phyloP scores from a whole-genome alignment of 2,888 invertebrate genomes.

The Tetropium fuscum region DNA sequence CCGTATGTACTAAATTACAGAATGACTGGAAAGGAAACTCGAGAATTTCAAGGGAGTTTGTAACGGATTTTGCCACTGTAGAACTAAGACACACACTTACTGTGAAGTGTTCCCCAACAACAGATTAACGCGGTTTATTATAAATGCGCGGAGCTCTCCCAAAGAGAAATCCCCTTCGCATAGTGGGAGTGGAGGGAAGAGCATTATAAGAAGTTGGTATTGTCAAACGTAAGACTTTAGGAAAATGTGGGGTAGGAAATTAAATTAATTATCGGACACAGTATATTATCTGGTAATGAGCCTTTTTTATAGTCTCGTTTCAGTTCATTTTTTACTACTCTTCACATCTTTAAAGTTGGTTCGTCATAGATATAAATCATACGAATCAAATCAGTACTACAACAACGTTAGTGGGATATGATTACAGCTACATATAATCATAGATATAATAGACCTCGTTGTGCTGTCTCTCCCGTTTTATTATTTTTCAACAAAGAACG shows the following conservation, averaged over 20 bases:
- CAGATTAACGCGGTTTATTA: slow-evolving; percentile 47
- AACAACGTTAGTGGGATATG: too few relatives aligned
- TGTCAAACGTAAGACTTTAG: slow-evolving; percentile 13
- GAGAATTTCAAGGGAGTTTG: slow-evolving; percentile 9
- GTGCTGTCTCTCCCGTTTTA: too few relatives aligned
- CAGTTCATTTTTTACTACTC: too few relatives aligned
- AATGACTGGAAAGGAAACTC: slow-evolving; percentile 12
- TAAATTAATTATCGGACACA: neutral
- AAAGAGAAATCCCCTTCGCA: slow-evolving; percentile 28
- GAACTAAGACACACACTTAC: slow-evolving; percentile 30
- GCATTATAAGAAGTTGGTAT: slow-evolving; percentile 3
- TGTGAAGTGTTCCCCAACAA: slow-evolving; percentile 40
- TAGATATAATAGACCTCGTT: too few relatives aligned
- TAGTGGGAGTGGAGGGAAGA: slow-evolving; percentile 1
- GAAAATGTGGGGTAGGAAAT: neutral
- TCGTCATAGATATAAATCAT: too few relatives aligned
- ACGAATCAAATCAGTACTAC: too few relatives aligned
- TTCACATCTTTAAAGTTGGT: too few relatives aligned
- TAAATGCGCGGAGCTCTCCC: slow-evolving; percentile 41
- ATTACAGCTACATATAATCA: too few relatives aligned
- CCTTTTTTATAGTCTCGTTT: too few relatives aligned
- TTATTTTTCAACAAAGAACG: too few relatives aligned
- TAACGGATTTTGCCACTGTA: slow-evolving; percentile 16
- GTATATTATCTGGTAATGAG: neutral
- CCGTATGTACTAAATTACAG: slow-evolving; percentile 28